Evolutionary conservation across 2,888 invertebrate genomes (phyloP).

Genomic region (Trileptium ribeirensis): DNA sequence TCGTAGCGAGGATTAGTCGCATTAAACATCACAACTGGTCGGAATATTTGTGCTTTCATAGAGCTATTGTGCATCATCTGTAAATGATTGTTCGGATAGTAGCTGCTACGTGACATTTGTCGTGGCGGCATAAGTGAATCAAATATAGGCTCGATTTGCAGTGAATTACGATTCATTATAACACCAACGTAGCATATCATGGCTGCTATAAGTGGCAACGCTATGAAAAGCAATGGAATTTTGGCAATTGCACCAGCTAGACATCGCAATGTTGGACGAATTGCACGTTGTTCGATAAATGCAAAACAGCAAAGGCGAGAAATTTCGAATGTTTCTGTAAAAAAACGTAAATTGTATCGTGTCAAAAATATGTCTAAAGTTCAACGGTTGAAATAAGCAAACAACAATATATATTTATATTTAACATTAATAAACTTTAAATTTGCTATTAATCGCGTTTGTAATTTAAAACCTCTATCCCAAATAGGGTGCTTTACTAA

Average conservation of each 20-base stretch:
- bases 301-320: neutral
- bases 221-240: constrained; percentile 9
- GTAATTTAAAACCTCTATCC: too few species aligned
- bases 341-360: neutral
- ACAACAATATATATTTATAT: too few species aligned
- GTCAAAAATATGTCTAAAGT: too few species aligned
- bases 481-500: too few species aligned
- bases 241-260: constrained; percentile 1
- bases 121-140: neutral
- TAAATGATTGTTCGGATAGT: neutral
- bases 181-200: neutral
- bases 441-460: too few species aligned
- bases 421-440: too few species aligned
- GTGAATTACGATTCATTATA: neutral
- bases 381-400: too few species aligned
- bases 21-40: neutral
- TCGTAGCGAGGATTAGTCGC: neutral
- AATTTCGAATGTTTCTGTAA: neutral
- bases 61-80: too few species aligned
- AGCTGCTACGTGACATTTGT: neutral
- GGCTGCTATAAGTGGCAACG: neutral
- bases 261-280: neutral
- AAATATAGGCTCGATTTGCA: neutral
- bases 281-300: neutral
- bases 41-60: too few species aligned